phyloP scores from a whole-genome alignment of 2,113 vertebrate genomes.

The Struthidea cinerea region DNA sequence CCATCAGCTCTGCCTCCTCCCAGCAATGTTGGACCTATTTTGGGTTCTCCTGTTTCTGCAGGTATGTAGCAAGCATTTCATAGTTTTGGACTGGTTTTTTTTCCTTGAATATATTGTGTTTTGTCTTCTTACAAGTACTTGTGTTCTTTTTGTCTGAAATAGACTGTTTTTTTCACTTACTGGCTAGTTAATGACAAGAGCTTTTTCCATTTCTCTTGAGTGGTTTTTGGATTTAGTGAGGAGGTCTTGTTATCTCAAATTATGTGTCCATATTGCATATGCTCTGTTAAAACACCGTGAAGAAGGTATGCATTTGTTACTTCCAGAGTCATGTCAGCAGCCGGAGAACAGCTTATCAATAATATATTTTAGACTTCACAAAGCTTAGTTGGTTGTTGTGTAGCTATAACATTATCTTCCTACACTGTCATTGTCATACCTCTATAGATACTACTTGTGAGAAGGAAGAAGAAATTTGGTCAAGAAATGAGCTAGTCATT shows the following conservation, averaged over 20 bases:
- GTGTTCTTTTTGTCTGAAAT: background rate
- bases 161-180: background rate
- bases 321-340: background rate
- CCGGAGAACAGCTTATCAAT: background rate
- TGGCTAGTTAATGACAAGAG: background rate
- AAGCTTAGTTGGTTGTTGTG: background rate
- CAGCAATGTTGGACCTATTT: constrained; percentile 81
- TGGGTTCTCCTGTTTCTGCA: constrained; percentile 81
- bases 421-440: background rate
- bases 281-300: background rate
- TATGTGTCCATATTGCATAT: background rate
- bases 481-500: background rate
- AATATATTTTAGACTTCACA: background rate
- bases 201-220: background rate
- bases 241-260: background rate
- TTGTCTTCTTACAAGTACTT: background rate
- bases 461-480: background rate
- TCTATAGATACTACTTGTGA: background rate
- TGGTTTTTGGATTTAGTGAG: background rate
- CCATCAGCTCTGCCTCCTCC: constrained; percentile 79
- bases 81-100: background rate
- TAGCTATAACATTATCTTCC: background rate
- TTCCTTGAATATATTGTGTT: background rate
- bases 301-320: background rate
- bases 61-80: constrained; percentile 53